Conservation (phyloP, 2,797 vertebrate species). For the Rhabdomys pumilio region DNA sequence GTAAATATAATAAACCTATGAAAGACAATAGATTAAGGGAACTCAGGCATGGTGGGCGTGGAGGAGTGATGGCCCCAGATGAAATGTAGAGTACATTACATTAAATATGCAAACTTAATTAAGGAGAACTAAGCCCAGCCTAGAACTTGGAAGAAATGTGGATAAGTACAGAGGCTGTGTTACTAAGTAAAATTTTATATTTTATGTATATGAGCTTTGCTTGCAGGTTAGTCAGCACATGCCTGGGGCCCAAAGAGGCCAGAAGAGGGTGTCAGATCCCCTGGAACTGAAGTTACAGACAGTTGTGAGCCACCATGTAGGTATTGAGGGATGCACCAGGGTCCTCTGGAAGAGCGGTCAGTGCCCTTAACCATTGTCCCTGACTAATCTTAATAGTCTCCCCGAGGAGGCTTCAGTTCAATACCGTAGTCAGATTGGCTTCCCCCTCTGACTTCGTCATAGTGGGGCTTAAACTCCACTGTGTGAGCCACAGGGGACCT, state of each 20-base stretch:
- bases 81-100: not conserved
- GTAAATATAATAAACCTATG: not conserved
- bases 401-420: not conserved
- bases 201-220: not conserved
- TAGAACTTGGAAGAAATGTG: not conserved
- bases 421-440: not conserved
- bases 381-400: not conserved
- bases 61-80: not conserved
- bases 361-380: not conserved
- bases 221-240: not conserved
- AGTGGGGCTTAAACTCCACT: not conserved
- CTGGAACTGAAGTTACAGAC: not conserved
- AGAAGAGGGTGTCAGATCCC: not conserved
- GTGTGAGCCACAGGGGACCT: not conserved
- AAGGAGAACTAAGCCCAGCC: not conserved
- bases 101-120: constrained; percentile 18
- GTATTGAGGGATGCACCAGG: not conserved
- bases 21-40: not conserved
- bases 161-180: not conserved
- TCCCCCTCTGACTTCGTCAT: not conserved
- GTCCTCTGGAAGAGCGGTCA: not conserved
- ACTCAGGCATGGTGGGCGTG: not conserved
- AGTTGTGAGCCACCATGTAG: not conserved
- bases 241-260: not conserved
- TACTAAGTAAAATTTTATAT: not conserved